Evolutionary conservation across 1,140 invertebrate genomes (phyloP).

Genomic region (Hyles vespertilio): DNA sequence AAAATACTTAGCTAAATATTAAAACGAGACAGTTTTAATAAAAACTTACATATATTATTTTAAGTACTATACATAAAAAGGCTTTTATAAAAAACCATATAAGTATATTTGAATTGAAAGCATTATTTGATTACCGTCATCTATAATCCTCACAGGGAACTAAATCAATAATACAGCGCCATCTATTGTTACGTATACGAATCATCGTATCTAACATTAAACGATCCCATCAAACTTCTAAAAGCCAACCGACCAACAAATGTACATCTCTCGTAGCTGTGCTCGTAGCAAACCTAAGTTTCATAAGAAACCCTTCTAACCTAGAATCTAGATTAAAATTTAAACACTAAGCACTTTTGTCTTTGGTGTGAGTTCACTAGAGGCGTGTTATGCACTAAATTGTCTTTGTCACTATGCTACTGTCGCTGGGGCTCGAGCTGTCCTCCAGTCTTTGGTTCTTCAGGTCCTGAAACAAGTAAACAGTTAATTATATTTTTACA

Average conservation of each 20-base stretch:
- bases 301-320: too few relatives aligned
- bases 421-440: conserved; percentile 62
- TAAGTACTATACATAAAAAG: too few relatives aligned
- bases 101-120: too few relatives aligned
- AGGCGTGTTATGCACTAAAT: conserved; percentile 69
- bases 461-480: conserved; percentile 54
- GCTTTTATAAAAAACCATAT: too few relatives aligned
- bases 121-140: too few relatives aligned
- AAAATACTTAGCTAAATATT: too few relatives aligned
- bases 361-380: conserved; percentile 44
- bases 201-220: background rate
- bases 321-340: background rate
- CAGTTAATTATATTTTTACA: too few relatives aligned
- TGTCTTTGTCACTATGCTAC: conserved; percentile 66
- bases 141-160: too few relatives aligned
- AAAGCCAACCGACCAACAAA: conserved; percentile 9
- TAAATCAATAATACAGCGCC: too few relatives aligned
- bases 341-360: conserved; percentile 5
- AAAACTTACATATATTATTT: too few relatives aligned
- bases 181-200: too few relatives aligned
- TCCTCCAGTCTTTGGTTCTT: conserved; percentile 56
- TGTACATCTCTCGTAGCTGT: conserved; percentile 2
- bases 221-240: conserved; percentile 1
- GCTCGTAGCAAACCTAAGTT: background rate
- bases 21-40: too few relatives aligned